Conservation (phyloP, 2,797 vertebrate genomes). For the Sebastes hopkinsi region DNA sequence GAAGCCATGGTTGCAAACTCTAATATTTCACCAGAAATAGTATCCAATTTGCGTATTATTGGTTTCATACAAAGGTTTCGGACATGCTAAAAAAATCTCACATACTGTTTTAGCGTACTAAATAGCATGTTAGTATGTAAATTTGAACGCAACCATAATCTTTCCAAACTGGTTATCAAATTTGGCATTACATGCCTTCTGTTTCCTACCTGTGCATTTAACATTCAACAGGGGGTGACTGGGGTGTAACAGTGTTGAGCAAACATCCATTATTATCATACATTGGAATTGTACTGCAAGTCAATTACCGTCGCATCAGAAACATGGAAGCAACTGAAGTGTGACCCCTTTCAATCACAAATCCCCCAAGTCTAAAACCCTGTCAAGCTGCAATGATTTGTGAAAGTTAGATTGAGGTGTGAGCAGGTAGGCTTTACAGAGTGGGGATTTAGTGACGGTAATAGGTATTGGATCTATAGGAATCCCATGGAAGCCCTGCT, state of each 20-base stretch:
- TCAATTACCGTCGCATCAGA: constrained; percentile 41
- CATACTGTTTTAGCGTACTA: too few relatives aligned
- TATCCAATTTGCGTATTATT: too few relatives aligned
- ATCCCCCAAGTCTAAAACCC: constrained; percentile 46
- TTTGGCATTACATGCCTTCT: not conserved
- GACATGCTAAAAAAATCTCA: too few relatives aligned
- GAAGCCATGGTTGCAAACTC: too few relatives aligned
- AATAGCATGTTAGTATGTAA: too few relatives aligned
- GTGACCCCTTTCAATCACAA: constrained; percentile 55
- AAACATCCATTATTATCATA: constrained; percentile 6
- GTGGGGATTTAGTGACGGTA: constrained; percentile 54
- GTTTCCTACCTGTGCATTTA: constrained; percentile 1
- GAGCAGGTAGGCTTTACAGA: constrained; percentile 62
- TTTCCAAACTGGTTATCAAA: not conserved
- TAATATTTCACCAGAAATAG: too few relatives aligned
- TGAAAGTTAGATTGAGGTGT: constrained; percentile 60
- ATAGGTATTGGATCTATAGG: constrained; percentile 63
- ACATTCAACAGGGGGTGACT: not conserved
- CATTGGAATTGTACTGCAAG: constrained; percentile 7
- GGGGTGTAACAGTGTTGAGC: not conserved
- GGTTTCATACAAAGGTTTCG: too few relatives aligned
- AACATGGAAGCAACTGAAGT: constrained; percentile 47
- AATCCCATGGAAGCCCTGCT: constrained; percentile 47
- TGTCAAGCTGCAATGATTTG: constrained; percentile 65
- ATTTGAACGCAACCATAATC: not conserved